These are phyloP conservation scores for Enteromius argenteus DNA, from an alignment of 2,797 vertebrate species.

Conservation along the genomic window DNA sequence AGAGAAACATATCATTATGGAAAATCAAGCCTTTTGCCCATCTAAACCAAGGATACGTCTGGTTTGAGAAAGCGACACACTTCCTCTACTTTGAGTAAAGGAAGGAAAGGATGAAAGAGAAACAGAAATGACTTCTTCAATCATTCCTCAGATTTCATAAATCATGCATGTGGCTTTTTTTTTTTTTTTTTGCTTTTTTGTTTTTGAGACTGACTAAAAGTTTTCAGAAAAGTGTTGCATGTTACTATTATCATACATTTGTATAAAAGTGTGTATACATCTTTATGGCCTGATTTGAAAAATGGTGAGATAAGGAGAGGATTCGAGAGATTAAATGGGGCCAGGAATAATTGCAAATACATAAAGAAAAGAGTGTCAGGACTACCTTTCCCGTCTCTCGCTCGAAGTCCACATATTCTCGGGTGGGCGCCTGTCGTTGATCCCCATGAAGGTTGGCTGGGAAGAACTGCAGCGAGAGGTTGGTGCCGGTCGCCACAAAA, in stretches of 20 bases:
- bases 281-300: neutral
- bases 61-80: constrained; percentile 32
- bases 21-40: constrained; percentile 18
- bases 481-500: constrained; percentile 99
- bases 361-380: constrained; percentile 51
- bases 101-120: constrained; percentile 38
- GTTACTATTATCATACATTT: constrained; percentile 12
- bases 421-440: constrained; percentile 93
- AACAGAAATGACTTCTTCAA: constrained; percentile 37
- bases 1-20: constrained; percentile 18
- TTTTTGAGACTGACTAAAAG: neutral
- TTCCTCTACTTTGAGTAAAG: constrained; percentile 39
- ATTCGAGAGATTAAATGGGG: neutral
- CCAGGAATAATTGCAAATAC: neutral
- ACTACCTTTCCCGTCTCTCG: constrained; percentile 97
- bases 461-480: constrained; percentile 99
- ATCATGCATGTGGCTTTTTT: constrained; percentile 10
- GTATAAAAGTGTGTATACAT: neutral
- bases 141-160: constrained; percentile 9
- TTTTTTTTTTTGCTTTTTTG: neutral
- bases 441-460: constrained; percentile 97
- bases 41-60: constrained; percentile 35
- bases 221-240: constrained; percentile 22
- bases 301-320: neutral
- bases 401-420: constrained; percentile 98